These are phyloP conservation scores for Acrobasis consociella DNA, from an alignment of 2,888 invertebrate species.

Conservation along the genomic window DNA sequence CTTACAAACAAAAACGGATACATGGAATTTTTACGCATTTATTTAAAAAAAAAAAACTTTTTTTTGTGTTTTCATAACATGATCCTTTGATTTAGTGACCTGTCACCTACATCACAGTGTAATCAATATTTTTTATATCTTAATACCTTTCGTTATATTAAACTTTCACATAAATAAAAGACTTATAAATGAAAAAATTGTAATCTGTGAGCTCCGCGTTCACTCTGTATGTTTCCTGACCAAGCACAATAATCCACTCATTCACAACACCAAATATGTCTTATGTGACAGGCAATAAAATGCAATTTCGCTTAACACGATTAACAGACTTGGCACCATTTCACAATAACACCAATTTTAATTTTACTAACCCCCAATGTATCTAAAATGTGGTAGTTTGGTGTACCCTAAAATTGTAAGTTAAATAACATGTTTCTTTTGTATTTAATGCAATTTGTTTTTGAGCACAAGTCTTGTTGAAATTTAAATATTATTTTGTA, in stretches of 20 bases:
- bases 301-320: conserved; percentile 39
- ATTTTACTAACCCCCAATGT: conserved; percentile 16
- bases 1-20: too few relatives aligned
- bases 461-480: not conserved
- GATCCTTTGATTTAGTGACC: too few relatives aligned
- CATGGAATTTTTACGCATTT: too few relatives aligned
- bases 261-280: conserved; percentile 53
- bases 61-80: too few relatives aligned
- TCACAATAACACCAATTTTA: conserved; percentile 41
- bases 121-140: too few relatives aligned
- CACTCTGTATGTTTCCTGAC: not conserved
- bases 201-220: not conserved
- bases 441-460: not conserved
- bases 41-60: too few relatives aligned
- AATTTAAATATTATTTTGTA: not conserved
- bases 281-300: conserved; percentile 57
- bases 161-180: too few relatives aligned
- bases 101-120: too few relatives aligned
- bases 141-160: too few relatives aligned
- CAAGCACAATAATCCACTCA: conserved; percentile 35
- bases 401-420: conserved; percentile 25
- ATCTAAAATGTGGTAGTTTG: conserved; percentile 20
- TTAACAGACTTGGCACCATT: conserved; percentile 42
- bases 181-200: too few relatives aligned
- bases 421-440: conserved; percentile 2